Evolutionary conservation across 1,140 invertebrate species (phyloP).

Genomic region (Prorops nasuta): DNA sequence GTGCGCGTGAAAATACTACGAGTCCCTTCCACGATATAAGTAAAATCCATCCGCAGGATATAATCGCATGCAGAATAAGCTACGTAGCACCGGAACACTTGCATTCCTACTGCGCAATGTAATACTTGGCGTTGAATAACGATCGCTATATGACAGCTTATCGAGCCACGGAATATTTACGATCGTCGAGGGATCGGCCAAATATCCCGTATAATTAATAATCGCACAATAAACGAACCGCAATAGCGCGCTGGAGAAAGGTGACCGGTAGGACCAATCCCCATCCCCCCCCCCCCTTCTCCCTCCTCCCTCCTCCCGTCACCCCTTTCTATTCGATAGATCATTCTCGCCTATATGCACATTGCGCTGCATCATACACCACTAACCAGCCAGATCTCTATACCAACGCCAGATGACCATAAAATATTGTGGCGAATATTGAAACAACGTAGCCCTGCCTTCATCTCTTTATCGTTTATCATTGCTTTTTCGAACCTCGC

Average conservation of each 20-base stretch:
- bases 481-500: neutral
- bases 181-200: slow-evolving; percentile 7
- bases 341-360: no score
- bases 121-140: slow-evolving; percentile 25
- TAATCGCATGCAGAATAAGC: no score
- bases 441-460: no score
- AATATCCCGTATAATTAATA: slow-evolving; percentile 28
- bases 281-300: neutral
- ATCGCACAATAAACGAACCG: slow-evolving; percentile 23
- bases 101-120: slow-evolving; percentile 13
- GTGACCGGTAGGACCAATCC: neutral
- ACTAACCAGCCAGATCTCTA: neutral
- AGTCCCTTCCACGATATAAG: no score
- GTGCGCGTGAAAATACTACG: no score
- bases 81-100: no score
- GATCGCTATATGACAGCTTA: slow-evolving; percentile 17
- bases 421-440: slow-evolving; percentile 25
- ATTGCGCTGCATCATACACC: no score
- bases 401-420: no score
- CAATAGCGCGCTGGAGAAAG: slow-evolving; percentile 5
- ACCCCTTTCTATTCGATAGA: neutral
- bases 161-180: slow-evolving; percentile 17
- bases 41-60: no score
- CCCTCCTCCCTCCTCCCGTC: neutral
- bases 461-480: slow-evolving; percentile 22